Evolutionary conservation across 53 echinoderm and acorn worm species (phyloP).

Genomic region (Mesocentrotus franciscanus): DNA sequence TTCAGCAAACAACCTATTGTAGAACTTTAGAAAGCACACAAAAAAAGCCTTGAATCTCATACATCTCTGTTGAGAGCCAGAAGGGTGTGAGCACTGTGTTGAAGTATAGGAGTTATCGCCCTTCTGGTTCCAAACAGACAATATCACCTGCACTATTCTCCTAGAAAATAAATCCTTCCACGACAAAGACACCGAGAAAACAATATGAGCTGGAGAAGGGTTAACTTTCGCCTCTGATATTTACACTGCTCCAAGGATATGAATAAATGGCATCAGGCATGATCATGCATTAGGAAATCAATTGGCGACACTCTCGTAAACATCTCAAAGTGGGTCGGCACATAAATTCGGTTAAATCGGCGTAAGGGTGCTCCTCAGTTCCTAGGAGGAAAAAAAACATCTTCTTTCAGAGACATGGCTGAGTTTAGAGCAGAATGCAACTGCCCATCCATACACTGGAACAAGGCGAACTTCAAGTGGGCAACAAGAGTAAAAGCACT

Average conservation of each 20-base stretch:
- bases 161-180: background rate
- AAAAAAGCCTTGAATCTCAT: no score
- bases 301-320: slow-evolving; percentile 25
- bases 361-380: background rate
- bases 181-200: background rate
- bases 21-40: no score
- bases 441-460: background rate
- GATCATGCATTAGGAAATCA: slow-evolving; percentile 3
- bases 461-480: background rate
- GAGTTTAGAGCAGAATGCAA: background rate
- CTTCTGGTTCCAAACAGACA: background rate
- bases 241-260: background rate
- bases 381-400: background rate
- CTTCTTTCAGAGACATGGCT: background rate
- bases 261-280: background rate
- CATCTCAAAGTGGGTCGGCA: background rate
- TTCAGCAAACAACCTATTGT: background rate
- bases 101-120: no score
- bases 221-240: background rate
- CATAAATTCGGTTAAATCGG: background rate
- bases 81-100: background rate
- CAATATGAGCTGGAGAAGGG: background rate
- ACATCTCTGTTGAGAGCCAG: background rate
- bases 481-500: background rate
- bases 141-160: background rate